phyloP scores from a whole-genome alignment of 2,797 vertebrate genomes.

The Chelidonichthys spinosus region DNA sequence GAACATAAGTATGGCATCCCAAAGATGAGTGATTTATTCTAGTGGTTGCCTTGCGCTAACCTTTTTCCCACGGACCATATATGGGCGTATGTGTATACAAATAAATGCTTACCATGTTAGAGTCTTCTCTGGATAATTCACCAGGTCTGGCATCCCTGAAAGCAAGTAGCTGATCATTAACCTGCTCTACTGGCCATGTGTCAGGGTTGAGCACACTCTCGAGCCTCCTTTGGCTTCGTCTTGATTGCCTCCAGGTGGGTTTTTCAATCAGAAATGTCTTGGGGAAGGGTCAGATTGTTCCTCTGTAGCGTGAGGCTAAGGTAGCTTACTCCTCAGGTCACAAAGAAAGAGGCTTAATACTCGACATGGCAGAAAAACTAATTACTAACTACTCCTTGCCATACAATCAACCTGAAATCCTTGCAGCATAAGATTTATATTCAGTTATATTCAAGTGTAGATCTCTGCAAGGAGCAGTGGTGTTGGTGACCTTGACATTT shows the following conservation, averaged over 20 bases:
- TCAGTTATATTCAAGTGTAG: background rate
- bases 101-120: background rate
- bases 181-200: background rate
- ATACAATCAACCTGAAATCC: background rate
- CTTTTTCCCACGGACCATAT: no score
- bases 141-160: background rate
- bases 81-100: background rate
- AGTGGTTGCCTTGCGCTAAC: no score
- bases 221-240: background rate
- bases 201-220: background rate
- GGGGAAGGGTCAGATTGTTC: background rate
- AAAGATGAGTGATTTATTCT: background rate
- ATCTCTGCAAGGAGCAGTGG: slow-evolving; percentile 6
- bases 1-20: slow-evolving; percentile 1
- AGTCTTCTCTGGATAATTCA: background rate
- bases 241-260: background rate
- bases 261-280: background rate
- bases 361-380: no score
- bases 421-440: background rate
- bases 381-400: background rate
- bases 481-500: slow-evolving; percentile 34
- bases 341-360: no score
- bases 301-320: background rate
- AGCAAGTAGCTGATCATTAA: background rate
- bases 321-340: no score